Conservation (phyloP, 2,797 vertebrate genomes). For the Geotrypetes seraphini region DNA sequence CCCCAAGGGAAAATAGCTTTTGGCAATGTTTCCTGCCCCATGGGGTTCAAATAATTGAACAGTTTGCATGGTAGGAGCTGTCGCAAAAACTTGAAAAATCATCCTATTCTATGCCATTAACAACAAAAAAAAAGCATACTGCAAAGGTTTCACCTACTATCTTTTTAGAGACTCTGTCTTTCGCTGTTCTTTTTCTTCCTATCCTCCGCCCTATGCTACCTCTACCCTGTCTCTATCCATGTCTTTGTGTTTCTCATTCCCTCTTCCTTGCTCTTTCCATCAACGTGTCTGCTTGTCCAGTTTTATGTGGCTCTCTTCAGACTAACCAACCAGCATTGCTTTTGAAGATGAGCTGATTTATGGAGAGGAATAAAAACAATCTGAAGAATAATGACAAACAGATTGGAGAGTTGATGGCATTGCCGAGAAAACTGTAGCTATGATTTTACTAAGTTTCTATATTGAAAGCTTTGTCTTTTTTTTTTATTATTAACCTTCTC, state of each 20-base stretch:
- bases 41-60: not conserved
- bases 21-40: conserved; percentile 5
- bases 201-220: not conserved
- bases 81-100: not conserved
- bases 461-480: conserved; percentile 5
- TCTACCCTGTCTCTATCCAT: not conserved
- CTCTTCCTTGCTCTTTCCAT: not conserved
- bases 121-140: not conserved
- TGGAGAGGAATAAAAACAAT: conserved; percentile 14
- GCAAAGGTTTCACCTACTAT: not conserved
- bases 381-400: conserved; percentile 18
- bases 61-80: conserved; percentile 3
- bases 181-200: not conserved
- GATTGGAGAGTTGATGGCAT: conserved; percentile 7
- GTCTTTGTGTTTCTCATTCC: conserved; percentile 4
- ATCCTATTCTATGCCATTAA: not conserved
- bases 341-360: conserved; percentile 27
- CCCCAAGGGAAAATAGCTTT: not conserved
- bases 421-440: conserved; percentile 1
- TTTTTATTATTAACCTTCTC: conserved; percentile 1
- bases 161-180: not conserved
- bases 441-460: not conserved
- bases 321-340: conserved; percentile 19
- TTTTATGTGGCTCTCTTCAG: conserved; percentile 8
- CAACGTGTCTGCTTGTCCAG: conserved; percentile 1